A percentile compares a stretch with the other conserved stretches of the same genome.
These are phyloP conservation scores for Megaceryle maxima DNA, from an alignment of 2,113 vertebrate genomes.

Conservation along the genomic window DNA sequence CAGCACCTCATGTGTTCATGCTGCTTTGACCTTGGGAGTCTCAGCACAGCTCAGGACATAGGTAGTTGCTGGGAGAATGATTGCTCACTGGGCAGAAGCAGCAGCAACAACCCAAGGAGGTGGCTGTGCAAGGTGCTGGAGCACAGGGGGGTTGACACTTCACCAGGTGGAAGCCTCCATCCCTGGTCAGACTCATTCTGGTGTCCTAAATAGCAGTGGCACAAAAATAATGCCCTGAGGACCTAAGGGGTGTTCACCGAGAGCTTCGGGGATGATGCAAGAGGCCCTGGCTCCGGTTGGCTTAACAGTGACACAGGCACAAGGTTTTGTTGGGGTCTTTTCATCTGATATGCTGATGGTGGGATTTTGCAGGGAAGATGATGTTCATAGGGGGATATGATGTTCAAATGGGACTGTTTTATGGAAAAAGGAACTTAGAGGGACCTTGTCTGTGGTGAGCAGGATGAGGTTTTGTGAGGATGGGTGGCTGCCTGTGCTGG, in stretches of 20 bases:
- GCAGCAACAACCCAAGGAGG: neutral
- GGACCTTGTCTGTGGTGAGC: neutral
- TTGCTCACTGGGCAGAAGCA: accelerated
- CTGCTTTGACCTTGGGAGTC: neutral
- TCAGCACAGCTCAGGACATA: accelerated
- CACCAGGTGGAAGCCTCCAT: neutral
- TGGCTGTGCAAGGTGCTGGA: neutral
- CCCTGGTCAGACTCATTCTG: neutral
- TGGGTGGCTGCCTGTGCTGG: neutral
- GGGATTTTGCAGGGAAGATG: neutral
- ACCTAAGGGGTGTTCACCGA: neutral
- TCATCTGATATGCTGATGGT: neutral
- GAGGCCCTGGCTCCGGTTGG: accelerated
- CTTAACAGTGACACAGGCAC: neutral
- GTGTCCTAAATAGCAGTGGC: neutral
- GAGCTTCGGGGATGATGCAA: neutral
- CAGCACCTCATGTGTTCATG: accelerated
- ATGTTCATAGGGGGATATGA: neutral
- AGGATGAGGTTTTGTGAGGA: neutral
- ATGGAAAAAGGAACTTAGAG: neutral
- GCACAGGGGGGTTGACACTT: accelerated
- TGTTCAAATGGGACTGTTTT: neutral
- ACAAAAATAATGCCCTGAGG: neutral
- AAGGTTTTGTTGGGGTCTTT: neutral
- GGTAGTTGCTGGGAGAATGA: neutral